Base-by-base conservation (phyloP, 2,888 invertebrate genomes). In the Acanthopleura granulata region DNA sequence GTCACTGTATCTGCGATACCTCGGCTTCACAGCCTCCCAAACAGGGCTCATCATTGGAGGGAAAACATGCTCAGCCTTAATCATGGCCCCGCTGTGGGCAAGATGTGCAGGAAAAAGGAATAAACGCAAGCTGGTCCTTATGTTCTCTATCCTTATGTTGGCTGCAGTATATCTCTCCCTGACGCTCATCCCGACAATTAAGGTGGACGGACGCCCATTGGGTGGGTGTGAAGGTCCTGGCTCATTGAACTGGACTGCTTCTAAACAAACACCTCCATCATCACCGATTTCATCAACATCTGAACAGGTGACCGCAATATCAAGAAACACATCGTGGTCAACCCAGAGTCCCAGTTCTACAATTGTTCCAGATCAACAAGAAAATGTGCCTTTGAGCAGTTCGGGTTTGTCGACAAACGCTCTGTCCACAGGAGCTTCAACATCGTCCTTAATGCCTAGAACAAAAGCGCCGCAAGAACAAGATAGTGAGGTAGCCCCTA, bases 41-140 rank as follows among this genome's bases (percentile, higher is more conserved):
- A 84, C 84, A 11, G 88, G 89, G 15, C 73, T 85, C 18, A 79
- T 87, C 22, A 85, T 88, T 62, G 86, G 86, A 40, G 81, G 79
- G 11, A 87, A 87, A 74, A 86, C 87, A 27, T 74, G 85, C 29
- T 82, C 86, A 22, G 83, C 84, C 12, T 82, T 88, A 71, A 74
- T 87, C 15, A 85, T 85, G 82, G 85, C 88, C 11, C 87, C 88
- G 9, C 72, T 86, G 11, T 88, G 87, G 88, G 82, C 87, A 11
- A 80, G 80, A 30, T 88, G 87, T 80, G 84, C 89, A n/a, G 82
- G 83, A 29, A 78, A 81, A 30, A 85, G 83, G 81, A 85, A 84
- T 40, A 85, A 84, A 77, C 82, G 86, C 57, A 79, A 86, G 61
- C 74, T 82, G 30, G 83, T 88, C 49, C 80, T 89, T 12, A 81